Evolutionary conservation across 2,113 vertebrate species (phyloP).

Genomic region (Xyliphius kryptos): DNA sequence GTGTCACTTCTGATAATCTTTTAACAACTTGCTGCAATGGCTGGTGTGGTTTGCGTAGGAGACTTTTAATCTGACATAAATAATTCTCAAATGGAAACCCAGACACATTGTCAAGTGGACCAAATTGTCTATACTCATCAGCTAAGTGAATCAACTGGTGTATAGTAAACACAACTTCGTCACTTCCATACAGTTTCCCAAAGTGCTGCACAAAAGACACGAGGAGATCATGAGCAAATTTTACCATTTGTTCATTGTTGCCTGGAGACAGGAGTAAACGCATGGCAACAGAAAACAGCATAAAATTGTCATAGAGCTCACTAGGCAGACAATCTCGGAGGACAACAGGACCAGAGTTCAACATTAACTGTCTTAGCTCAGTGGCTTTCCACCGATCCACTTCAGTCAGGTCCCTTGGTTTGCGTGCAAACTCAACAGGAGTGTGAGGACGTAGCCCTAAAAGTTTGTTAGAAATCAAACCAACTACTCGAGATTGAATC

Average conservation of each 20-base stretch:
- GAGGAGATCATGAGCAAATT: constrained; percentile 15
- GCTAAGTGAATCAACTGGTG: constrained; percentile 26
- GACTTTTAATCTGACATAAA: constrained; percentile 17
- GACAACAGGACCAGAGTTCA: constrained; percentile 14
- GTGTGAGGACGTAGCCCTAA: background rate
- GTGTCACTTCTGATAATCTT: constrained; percentile 27
- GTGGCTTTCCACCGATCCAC: constrained; percentile 23
- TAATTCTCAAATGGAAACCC: constrained; percentile 28
- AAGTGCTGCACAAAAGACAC: constrained; percentile 29
- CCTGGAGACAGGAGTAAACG: constrained; percentile 19
- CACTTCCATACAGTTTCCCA: constrained; percentile 20
- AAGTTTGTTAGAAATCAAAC: constrained; percentile 17
- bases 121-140: constrained; percentile 24
- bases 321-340: background rate
- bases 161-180: constrained; percentile 18
- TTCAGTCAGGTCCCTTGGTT: constrained; percentile 13
- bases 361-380: constrained; percentile 15
- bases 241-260: constrained; percentile 10
- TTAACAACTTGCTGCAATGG: constrained; percentile 24
- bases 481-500: constrained; percentile 4
- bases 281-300: constrained; percentile 33
- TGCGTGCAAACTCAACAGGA: constrained; percentile 19
- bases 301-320: constrained; percentile 26
- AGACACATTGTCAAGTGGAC: constrained; percentile 18
- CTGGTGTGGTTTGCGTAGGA: constrained; percentile 12